Conservation (phyloP, 2,888 invertebrate genomes). For the Nebria brevicollis region DNA sequence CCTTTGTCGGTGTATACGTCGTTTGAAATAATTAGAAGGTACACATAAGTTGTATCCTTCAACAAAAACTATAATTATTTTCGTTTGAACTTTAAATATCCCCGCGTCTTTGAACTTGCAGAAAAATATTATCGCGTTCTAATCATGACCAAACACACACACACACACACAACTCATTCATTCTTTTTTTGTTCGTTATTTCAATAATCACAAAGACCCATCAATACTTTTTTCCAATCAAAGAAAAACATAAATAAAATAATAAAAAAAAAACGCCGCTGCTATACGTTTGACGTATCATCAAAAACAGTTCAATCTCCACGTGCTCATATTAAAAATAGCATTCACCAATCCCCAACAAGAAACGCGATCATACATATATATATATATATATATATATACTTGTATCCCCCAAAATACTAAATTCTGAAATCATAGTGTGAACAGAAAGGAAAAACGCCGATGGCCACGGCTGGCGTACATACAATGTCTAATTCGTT, state of each 20-base stretch:
- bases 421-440: too few species aligned
- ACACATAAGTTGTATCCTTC: conserved; percentile 31
- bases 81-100: conserved; percentile 41
- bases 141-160: background rate
- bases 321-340: too few species aligned
- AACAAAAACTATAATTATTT: conserved; percentile 35
- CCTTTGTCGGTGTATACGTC: conserved; percentile 13
- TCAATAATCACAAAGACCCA: background rate
- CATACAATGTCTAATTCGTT: conserved; percentile 26
- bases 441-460: background rate
- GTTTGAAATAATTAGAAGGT: conserved; percentile 38
- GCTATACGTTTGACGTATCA: too few species aligned
- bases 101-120: conserved; percentile 30
- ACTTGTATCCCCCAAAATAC: too few species aligned
- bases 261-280: too few species aligned
- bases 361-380: too few species aligned
- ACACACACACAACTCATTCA: background rate
- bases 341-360: too few species aligned
- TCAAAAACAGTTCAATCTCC: too few species aligned
- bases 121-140: background rate
- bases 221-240: too few species aligned
- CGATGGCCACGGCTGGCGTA: conserved; percentile 3
- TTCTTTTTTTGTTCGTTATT: background rate
- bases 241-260: too few species aligned
- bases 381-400: too few species aligned